phyloP scores from a whole-genome alignment of 2,888 invertebrate species.

The Rotaria socialis region DNA sequence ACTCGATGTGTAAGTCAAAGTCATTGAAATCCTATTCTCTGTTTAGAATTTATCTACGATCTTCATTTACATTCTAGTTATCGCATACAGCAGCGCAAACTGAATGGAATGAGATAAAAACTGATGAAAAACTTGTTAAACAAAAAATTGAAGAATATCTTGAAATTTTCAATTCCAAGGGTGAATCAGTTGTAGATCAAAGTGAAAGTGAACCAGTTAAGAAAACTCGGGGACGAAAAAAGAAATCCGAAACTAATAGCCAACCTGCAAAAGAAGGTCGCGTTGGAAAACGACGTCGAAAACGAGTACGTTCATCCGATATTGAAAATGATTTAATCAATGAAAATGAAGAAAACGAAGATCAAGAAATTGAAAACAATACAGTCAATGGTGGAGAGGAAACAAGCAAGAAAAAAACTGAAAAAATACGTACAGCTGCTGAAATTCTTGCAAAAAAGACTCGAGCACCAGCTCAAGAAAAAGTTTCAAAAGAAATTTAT shows the following conservation, averaged over 20 bases:
- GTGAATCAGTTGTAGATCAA: neutral
- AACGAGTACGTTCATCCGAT: neutral
- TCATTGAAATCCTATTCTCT: too few species aligned
- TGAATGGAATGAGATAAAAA: conserved; percentile 6
- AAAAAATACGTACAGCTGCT: conserved; percentile 7
- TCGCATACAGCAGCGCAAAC: neutral
- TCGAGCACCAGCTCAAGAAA: conserved; percentile 29
- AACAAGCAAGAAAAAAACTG: neutral
- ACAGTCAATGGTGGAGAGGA: neutral
- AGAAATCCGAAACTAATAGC: neutral
- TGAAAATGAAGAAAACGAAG: neutral
- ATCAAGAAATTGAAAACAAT: neutral
- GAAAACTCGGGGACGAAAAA: neutral
- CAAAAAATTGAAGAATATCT: conserved; percentile 4
- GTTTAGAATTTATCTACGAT: too few species aligned
- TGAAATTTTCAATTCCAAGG: neutral
- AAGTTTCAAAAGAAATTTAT: conserved; percentile 7
- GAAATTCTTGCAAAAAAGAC: conserved; percentile 8
- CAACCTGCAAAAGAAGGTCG: neutral
- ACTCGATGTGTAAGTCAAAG: conserved; percentile 11
- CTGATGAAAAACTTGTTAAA: neutral
- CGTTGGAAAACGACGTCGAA: neutral
- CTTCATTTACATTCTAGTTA: neutral
- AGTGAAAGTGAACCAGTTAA: neutral
- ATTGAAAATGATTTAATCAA: neutral